Base-by-base conservation (phyloP, 1,140 invertebrate species). In the Calliopsis andreniformis region DNA sequence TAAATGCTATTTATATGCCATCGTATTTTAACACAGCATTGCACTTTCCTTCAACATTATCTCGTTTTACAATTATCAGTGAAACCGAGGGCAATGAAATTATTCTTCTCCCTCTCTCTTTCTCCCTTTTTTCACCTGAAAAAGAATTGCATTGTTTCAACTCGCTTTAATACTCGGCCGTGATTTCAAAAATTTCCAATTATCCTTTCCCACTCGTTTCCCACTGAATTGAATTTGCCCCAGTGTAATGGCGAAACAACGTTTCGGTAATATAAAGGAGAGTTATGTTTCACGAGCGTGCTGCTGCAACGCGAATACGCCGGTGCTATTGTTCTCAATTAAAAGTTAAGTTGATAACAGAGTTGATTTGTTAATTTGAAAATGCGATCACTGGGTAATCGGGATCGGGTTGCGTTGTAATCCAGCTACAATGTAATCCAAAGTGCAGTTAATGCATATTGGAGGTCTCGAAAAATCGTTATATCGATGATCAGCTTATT, bases 281-380 rank as follows among this genome's bases (percentile, higher is more conserved):
- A 72, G 61, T 64, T 70, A 61, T 35, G 56, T 1, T 39, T 7
- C 23, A 14, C 12, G 53, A 16, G 14, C 14, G 35, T 23, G 25
- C 16, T 14, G 35, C 1, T 20, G 2, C 23, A 25, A 10, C n/a
- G 59, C 32, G 49, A 23, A 30, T 32, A 63, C 35, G 35, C 35
- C 4, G 10, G n/a, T 6, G 39, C 28, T n/a, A 73, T 73, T 66
- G 62, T 73, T 55, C 49, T 66, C 62, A 45, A 73, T 73, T 73
- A 73, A 66, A 73, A 56, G 39, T 66, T 73, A 66, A 45, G 62
- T 66, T 45, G 70, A 73, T 73, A 73, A 73, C 28, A 3, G 20
- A 16, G 4, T 35, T 64, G 70, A 73, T 73, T 55, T 73, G 61
- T 53, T 64, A 45, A 73, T 73, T 55, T 35, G 61, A 43, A 73